Evolutionary conservation across 2,113 vertebrate species (phyloP).

Genomic region (Pygoscelis adeliae): DNA sequence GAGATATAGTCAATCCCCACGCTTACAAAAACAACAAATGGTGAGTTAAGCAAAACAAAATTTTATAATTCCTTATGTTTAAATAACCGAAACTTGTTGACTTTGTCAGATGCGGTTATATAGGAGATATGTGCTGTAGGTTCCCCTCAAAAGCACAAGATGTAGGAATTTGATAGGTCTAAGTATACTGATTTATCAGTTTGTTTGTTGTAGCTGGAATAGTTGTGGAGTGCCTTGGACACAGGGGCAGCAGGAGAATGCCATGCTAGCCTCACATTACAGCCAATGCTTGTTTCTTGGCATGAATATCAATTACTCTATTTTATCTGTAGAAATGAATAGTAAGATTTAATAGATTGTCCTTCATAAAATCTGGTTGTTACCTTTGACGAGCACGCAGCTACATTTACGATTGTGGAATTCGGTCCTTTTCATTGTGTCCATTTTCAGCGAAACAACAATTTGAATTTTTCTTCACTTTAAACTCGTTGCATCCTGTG

Average conservation of each 20-base stretch:
- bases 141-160: not conserved
- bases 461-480: not conserved
- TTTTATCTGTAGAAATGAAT: not conserved
- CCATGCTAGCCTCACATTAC: not conserved
- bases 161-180: not conserved
- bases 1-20: conserved; percentile 96
- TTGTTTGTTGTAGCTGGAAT: not conserved
- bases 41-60: conserved; percentile 75
- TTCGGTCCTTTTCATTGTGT: not conserved
- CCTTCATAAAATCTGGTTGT: not conserved
- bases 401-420: not conserved
- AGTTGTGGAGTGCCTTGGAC: not conserved
- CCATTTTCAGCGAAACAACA: not conserved
- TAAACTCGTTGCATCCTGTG: not conserved
- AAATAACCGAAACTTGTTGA: not conserved
- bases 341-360: not conserved
- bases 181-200: not conserved
- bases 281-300: not conserved
- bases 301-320: not conserved
- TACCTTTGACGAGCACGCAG: not conserved
- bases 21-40: conserved; percentile 98
- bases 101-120: not conserved
- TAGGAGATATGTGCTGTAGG: not conserved
- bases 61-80: conserved; percentile 46
- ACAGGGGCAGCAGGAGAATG: not conserved